Conservation (phyloP, 2,113 vertebrate species). For the Nettapus auritus region DNA sequence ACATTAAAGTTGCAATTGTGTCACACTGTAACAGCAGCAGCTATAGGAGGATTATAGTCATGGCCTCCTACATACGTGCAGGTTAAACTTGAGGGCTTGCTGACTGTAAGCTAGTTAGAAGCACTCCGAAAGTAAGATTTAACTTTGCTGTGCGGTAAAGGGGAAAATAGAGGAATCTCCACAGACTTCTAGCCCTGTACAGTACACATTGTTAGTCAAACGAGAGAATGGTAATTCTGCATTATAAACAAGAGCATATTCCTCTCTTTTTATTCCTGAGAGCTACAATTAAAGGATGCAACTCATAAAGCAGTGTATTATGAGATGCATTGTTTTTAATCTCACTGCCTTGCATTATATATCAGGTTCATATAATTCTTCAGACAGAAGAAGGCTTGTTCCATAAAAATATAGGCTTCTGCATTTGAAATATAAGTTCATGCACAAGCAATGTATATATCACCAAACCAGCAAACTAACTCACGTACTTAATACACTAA, state of each 20-base stretch:
- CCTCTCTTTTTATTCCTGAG: slow-evolving; percentile 74
- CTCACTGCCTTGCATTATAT: slow-evolving; percentile 70
- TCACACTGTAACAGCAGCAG: background rate
- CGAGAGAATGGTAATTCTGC: slow-evolving; percentile 38
- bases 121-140: background rate
- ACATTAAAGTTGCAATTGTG: background rate
- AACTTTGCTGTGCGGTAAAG: background rate
- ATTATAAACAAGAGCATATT: slow-evolving; percentile 44
- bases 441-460: slow-evolving; percentile 65
- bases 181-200: background rate
- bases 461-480: slow-evolving; percentile 69
- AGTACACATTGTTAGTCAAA: slow-evolving; percentile 55
- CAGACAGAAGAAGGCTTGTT: slow-evolving; percentile 78
- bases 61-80: background rate
- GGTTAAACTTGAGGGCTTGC: slow-evolving; percentile 4
- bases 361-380: slow-evolving; percentile 77
- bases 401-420: slow-evolving; percentile 70
- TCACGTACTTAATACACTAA: slow-evolving; percentile 83
- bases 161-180: background rate
- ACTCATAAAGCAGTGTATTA: slow-evolving; percentile 68
- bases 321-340: slow-evolving; percentile 82
- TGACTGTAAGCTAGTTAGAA: slow-evolving; percentile 12
- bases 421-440: slow-evolving; percentile 75
- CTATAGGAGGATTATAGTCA: background rate
- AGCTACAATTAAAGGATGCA: slow-evolving; percentile 79